Evolutionary conservation across 2,797 vertebrate genomes (phyloP), one percentile per base, ranked within the genome.

Genomic region (Astyanax mexicanus): DNA sequence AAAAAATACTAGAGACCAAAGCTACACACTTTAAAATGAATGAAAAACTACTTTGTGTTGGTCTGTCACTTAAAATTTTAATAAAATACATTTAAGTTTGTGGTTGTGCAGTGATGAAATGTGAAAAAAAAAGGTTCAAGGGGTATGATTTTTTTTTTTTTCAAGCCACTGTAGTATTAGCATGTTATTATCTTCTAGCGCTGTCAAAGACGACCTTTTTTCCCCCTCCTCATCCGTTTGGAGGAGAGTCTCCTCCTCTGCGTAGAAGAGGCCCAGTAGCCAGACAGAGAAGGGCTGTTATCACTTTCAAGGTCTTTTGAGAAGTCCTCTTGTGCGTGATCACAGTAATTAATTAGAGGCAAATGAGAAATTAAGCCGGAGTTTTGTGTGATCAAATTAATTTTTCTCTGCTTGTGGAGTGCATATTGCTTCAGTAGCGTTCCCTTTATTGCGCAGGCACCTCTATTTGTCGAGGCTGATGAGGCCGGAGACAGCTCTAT

Each of bases 221-320:
- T 78, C 25, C 54, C n/a, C 68, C 19, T 21, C 58, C 15, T 10
- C 27, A 44, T 35, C 15, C 13, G 13, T 51, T 6, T 32, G 45
- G 29, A 47, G 37, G 17, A 73, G 69, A 52, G 70, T 45, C 27
- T 68, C 55, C 27, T 68, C 55, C 35, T 47, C 49, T n/a, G 15
- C 55, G 55, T 54, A 52, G 32, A 60, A 11, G 49, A 72, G 65
- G 40, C 42, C 72, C 38, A 72, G 60, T 73, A 32, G 64, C 37
- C 47, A 72, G 62, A 74, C 60, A 71, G 72, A 49, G 71, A 69
- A 58, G 74, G 29, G 64, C 65, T 55, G 52, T 75, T 77, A 69
- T 77, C 74, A 74, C 70, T 79, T 81, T 79, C 38, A 57, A 62
- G 73, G 79, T 83, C 82, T 83, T 80, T 79, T 67, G 69, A 58